phyloP scores from a whole-genome alignment of 2,113 vertebrate genomes.

The Malurus alboscapulatus region DNA sequence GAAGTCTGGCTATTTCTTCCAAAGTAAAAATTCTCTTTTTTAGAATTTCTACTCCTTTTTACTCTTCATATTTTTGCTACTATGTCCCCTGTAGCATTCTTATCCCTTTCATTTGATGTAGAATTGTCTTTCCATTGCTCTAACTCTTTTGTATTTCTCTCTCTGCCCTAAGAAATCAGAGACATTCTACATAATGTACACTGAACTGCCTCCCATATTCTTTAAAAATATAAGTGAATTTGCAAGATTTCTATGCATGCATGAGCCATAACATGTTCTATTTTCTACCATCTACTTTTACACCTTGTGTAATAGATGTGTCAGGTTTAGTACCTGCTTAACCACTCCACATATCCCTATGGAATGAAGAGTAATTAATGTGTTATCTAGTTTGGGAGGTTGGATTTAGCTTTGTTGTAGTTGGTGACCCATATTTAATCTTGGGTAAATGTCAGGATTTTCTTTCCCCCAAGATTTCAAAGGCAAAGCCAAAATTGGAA shows the following conservation, averaged over 20 bases:
- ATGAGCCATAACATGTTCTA: background rate
- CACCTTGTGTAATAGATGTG: background rate
- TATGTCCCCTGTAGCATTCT: background rate
- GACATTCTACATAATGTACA: fast-evolving
- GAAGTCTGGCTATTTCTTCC: background rate
- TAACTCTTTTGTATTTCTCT: background rate
- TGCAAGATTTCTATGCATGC: background rate
- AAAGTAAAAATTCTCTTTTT: background rate
- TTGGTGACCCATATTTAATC: background rate
- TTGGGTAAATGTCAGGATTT: background rate
- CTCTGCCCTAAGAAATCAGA: background rate
- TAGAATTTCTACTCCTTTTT: background rate
- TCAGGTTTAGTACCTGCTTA: background rate
- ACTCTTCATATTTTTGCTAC: background rate
- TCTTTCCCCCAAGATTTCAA: background rate
- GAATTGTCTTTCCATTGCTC: background rate
- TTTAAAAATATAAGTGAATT: background rate
- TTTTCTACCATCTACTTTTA: background rate
- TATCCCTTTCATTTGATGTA: background rate
- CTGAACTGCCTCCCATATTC: background rate
- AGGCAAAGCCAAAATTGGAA: background rate
- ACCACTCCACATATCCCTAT: fast-evolving
- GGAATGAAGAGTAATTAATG: background rate
- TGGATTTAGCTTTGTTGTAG: background rate
- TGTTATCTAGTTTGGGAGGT: background rate